Evolutionary conservation across 2,113 vertebrate genomes (phyloP).

Genomic region (Lophura nycthemera): DNA sequence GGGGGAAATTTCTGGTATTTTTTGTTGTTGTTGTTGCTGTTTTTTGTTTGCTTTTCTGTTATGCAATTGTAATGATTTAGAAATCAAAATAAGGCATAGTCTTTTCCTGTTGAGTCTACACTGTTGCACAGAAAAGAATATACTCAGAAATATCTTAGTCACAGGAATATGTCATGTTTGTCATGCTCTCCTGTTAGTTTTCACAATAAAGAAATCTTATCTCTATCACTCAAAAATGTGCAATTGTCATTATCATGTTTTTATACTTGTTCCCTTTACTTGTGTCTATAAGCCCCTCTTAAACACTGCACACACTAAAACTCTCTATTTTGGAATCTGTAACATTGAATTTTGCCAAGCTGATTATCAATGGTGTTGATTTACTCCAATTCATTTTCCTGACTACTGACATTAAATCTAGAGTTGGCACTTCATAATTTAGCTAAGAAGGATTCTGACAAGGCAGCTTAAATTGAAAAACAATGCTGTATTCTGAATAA

Average conservation of each 20-base stretch:
- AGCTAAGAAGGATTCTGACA: background rate
- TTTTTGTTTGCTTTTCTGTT: background rate
- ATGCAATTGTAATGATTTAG: background rate
- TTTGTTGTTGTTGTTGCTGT: background rate
- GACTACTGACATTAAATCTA: constrained; percentile 24
- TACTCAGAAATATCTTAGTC: background rate
- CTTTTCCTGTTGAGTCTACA: background rate
- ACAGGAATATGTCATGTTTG: background rate
- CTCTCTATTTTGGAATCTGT: background rate
- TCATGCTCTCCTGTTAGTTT: background rate
- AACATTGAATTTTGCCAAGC: background rate
- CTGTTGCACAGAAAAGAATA: background rate
- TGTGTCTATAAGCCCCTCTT: background rate
- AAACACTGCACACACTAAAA: background rate
- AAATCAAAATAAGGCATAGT: background rate
- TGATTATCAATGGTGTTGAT: background rate
- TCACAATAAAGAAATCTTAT: background rate
- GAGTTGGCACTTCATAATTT: constrained; percentile 10
- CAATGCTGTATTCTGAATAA: background rate
- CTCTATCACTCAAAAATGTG: background rate
- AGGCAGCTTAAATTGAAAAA: background rate
- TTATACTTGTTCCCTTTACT: background rate
- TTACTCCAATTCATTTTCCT: background rate
- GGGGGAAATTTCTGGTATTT: background rate
- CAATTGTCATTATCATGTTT: background rate